Percentiles rank a stretch among this genome's conserved stretches.
Evolutionary conservation across 53 echinoderm and acorn worm species (phyloP).

Genomic region (Echinometra lucunter): DNA sequence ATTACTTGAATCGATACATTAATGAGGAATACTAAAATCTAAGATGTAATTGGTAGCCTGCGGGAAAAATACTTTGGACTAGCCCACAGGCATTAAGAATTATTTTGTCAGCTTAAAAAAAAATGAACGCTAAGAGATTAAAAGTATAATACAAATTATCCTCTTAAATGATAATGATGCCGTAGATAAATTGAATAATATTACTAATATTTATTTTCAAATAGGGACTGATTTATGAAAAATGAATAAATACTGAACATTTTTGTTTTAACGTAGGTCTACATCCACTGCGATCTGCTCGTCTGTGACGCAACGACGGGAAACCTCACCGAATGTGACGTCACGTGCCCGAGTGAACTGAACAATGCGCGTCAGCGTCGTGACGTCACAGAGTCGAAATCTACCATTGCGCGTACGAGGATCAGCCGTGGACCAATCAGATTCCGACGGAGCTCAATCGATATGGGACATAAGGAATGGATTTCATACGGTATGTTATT

Average conservation of each 20-base stretch:
- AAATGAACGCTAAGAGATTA: too few species aligned
- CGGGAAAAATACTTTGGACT: too few species aligned
- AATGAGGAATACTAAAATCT: too few species aligned
- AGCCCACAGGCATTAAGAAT: too few species aligned
- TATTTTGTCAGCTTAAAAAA: too few species aligned
- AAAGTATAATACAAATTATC: too few species aligned
- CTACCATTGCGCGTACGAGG: conserved; percentile 48
- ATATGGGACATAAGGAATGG: neutral
- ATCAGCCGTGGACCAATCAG: conserved; percentile 57
- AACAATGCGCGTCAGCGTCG: neutral
- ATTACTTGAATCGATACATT: too few species aligned
- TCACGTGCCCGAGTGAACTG: conserved; percentile 6
- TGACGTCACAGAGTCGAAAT: conserved; percentile 48
- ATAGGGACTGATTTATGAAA: too few species aligned
- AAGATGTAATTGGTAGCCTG: too few species aligned
- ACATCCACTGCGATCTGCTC: conserved; percentile 59
- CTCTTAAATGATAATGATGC: too few species aligned
- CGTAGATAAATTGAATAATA: neutral
- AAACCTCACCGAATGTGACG: conserved; percentile 45
- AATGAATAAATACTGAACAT: too few species aligned
- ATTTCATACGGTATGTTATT: neutral
- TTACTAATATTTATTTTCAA: too few species aligned
- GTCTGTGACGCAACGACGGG: conserved; percentile 42
- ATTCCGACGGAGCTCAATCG: neutral
- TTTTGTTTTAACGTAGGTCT: conserved; percentile 5